These are phyloP conservation scores for Orientallactaga bullata DNA, from an alignment of 2,113 vertebrate species.

Conservation along the genomic window DNA sequence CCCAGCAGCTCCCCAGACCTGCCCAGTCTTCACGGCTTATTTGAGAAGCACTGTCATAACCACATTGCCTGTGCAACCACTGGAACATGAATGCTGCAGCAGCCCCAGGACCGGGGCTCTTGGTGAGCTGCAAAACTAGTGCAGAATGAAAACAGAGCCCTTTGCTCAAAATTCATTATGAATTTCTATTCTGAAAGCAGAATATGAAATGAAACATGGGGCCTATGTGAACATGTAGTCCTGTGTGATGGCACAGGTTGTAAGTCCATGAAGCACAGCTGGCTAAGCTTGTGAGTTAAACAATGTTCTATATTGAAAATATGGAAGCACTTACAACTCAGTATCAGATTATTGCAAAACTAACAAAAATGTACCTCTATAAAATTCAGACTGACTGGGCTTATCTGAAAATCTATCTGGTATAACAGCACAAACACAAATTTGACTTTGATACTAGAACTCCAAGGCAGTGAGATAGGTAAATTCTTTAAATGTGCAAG, in stretches of 20 bases:
- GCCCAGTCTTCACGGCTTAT: not conserved
- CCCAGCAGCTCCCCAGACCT: not conserved
- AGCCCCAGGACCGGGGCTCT: not conserved
- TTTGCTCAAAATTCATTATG: not conserved
- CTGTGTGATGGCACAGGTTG: not conserved
- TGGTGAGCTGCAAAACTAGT: not conserved
- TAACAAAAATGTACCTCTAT: not conserved
- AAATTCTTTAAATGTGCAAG: not conserved
- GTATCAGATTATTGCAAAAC: not conserved
- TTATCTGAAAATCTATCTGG: not conserved
- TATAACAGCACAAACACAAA: not conserved
- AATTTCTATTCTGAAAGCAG: not conserved
- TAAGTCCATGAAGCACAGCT: not conserved
- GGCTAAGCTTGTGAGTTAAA: not conserved
- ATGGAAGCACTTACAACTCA: slow-evolving; percentile 1
- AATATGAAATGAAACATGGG: not conserved
- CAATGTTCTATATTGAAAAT: not conserved
- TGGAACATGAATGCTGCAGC: too few relatives aligned
- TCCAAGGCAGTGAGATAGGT: not conserved
- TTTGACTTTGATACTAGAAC: not conserved
- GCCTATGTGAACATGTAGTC: too few relatives aligned
- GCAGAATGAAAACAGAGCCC: not conserved
- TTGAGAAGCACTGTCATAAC: too few relatives aligned
- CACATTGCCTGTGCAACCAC: too few relatives aligned
- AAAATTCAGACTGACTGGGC: slow-evolving; percentile 1